Evolutionary conservation across 2,888 invertebrate species (phyloP).

Genomic region (Galerucella pusilla): DNA sequence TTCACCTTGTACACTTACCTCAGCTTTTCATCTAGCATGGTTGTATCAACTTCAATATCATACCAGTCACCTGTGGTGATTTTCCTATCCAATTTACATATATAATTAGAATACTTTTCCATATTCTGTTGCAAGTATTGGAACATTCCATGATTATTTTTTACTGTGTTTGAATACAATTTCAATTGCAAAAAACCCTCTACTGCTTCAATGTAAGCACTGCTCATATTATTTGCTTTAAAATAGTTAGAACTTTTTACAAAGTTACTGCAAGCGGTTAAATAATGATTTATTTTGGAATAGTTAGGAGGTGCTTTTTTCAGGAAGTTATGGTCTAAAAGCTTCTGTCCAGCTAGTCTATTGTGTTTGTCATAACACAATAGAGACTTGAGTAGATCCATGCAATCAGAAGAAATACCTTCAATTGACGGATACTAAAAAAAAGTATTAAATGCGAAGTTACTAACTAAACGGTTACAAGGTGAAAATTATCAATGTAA

Average conservation of each 20-base stretch:
- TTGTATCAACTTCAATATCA: constrained; percentile 8
- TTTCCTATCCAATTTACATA: constrained; percentile 25
- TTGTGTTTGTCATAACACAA: constrained; percentile 36
- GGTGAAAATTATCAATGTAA: neutral
- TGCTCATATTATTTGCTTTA: constrained; percentile 18
- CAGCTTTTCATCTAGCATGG: constrained; percentile 26
- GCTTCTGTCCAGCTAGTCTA: constrained; percentile 16
- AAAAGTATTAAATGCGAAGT: neutral
- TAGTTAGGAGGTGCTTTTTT: constrained; percentile 1
- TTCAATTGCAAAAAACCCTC: constrained; percentile 37
- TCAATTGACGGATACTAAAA: constrained; percentile 29
- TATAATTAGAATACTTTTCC: constrained; percentile 17
- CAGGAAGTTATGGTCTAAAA: constrained; percentile 29
- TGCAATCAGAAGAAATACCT: constrained; percentile 24
- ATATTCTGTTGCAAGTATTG: constrained; percentile 25
- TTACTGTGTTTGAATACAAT: constrained; percentile 28
- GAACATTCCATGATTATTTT: constrained; percentile 20
- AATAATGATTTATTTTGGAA: constrained; percentile 22
- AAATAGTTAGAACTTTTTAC: constrained; percentile 22
- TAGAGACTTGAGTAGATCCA: constrained; percentile 31
- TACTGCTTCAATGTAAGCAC: constrained; percentile 31
- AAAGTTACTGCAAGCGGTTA: constrained; percentile 33
- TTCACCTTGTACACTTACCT: constrained; percentile 23
- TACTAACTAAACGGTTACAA: neutral
- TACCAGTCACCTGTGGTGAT: constrained; percentile 16